Evolutionary conservation across 2,888 invertebrate species (phyloP).

Genomic region (Tetragnatha montana): DNA sequence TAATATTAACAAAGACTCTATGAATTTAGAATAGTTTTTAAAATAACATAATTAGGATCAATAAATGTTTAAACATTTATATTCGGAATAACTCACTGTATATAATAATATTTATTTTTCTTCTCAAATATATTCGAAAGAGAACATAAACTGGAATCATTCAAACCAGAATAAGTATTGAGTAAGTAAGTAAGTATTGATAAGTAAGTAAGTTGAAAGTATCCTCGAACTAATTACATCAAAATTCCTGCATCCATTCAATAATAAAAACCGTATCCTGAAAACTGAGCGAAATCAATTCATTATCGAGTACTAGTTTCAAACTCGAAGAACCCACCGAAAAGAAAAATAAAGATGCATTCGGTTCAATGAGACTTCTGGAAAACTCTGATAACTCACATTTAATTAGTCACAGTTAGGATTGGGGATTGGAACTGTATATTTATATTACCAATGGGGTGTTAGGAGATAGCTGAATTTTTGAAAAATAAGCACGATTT

Average conservation of each 20-base stretch:
- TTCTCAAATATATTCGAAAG: no score
- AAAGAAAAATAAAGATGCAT: conserved; percentile 19
- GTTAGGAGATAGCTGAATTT: neutral
- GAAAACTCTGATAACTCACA: conserved; percentile 56
- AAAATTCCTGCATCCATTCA: conserved; percentile 14
- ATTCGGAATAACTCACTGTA: no score
- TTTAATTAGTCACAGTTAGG: conserved; percentile 44
- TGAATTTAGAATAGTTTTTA: no score
- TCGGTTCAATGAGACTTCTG: conserved; percentile 32
- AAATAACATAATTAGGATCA: no score
- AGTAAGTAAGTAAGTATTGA: no score
- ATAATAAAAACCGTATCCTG: neutral
- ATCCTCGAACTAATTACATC: conserved; percentile 45
- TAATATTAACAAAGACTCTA: no score
- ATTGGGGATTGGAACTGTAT: neutral
- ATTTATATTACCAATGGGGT: conserved; percentile 35
- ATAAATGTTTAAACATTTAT: no score
- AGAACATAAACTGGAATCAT: no score
- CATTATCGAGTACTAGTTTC: conserved; percentile 11
- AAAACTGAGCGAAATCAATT: conserved; percentile 17
- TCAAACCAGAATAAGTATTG: no score
- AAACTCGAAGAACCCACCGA: conserved; percentile 21
- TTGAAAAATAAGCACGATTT: no score
- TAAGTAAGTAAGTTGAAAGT: no score
- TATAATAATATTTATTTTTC: no score